phyloP scores from a whole-genome alignment of 1,140 invertebrate species.

The Megalopta genalis region DNA sequence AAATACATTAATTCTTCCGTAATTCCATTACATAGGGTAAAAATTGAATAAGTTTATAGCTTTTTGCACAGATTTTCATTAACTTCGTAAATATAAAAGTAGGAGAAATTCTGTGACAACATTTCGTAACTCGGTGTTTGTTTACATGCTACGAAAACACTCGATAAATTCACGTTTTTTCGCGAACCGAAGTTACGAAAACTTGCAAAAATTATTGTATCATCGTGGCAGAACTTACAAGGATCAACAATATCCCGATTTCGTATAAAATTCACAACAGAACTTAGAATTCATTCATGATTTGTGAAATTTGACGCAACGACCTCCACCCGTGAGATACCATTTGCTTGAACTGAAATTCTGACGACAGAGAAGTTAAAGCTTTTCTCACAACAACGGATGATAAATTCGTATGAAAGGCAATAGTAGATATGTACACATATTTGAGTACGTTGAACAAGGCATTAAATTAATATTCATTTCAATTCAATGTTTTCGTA shows the following conservation, averaged over 20 bases:
- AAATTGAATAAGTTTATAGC: background rate
- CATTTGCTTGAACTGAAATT: conserved; percentile 76
- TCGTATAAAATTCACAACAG: conserved; percentile 66
- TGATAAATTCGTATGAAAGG: background rate
- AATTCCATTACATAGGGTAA: background rate
- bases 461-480: background rate
- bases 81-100: background rate
- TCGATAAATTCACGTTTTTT: conserved; percentile 48
- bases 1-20: background rate
- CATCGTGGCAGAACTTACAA: conserved; percentile 66
- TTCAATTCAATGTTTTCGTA: background rate
- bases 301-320: conserved; percentile 77
- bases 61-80: background rate
- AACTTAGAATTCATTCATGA: conserved; percentile 79
- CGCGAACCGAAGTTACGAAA: background rate
- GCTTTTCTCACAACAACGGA: conserved; percentile 30
- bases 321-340: conserved; percentile 79
- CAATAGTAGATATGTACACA: background rate
- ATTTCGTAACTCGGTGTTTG: conserved; percentile 71
- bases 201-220: conserved; percentile 31
- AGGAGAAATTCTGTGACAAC: conserved; percentile 42
- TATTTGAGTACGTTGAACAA: background rate
- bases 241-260: conserved; percentile 62
- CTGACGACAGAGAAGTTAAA: conserved; percentile 27
- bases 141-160: conserved; percentile 76